Conservation (phyloP, 2,113 vertebrate species). For the Potamarius usumacintae region DNA sequence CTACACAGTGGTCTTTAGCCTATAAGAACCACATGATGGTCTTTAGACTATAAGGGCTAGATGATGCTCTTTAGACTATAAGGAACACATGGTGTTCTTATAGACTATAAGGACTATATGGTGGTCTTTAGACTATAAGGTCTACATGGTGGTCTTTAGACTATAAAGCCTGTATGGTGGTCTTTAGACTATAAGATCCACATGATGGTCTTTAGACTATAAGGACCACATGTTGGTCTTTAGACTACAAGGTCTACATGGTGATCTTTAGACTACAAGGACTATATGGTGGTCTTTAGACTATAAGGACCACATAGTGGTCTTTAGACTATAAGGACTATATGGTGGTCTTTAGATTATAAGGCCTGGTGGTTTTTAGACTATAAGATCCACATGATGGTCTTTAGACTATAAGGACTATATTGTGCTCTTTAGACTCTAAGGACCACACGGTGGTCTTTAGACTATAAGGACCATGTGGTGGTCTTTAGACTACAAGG, state of each 20-base stretch:
- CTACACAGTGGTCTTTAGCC: neutral
- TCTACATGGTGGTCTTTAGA: neutral
- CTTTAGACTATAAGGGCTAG: neutral
- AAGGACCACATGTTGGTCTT: neutral
- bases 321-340: neutral
- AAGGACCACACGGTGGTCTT: neutral
- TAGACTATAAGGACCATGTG: neutral
- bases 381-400: rapidly evolving
- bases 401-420: neutral
- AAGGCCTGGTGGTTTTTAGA: neutral
- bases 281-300: neutral
- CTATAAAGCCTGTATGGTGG: neutral
- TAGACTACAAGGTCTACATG: neutral
- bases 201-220: no score
- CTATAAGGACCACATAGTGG: neutral
- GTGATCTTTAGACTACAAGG: neutral
- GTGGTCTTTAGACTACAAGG: neutral
- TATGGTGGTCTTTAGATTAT: neutral
- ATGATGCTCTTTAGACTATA: neutral
- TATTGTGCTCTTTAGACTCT: neutral
- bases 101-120: neutral
- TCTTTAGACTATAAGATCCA: no score
- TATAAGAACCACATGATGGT: neutral
- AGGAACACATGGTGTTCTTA: rapidly evolving
- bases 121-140: neutral